phyloP scores from a whole-genome alignment of 2,113 vertebrate genomes.

The Dolichallabes microphthalmus region DNA sequence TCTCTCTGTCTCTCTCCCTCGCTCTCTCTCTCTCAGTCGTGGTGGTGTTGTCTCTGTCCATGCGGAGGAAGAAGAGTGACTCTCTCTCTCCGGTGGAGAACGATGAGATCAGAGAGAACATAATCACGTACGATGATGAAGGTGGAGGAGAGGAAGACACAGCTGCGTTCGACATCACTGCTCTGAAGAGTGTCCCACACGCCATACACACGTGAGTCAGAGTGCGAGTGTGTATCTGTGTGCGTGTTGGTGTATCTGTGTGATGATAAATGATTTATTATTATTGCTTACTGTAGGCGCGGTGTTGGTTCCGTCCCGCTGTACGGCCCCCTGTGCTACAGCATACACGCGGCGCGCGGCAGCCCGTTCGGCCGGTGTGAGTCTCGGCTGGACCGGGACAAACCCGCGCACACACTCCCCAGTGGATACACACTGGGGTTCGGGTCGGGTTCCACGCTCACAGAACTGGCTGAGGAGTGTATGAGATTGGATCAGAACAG shows the following conservation, averaged over 20 bases:
- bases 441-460: slow-evolving; percentile 24
- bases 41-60: slow-evolving; percentile 70
- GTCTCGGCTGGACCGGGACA: slow-evolving; percentile 65
- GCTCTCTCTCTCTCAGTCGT: slow-evolving; percentile 62
- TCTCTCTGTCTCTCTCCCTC: neutral
- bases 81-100: slow-evolving; percentile 70
- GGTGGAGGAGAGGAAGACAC: slow-evolving; percentile 89
- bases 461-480: slow-evolving; percentile 36
- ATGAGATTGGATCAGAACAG: slow-evolving; percentile 31
- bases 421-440: slow-evolving; percentile 58
- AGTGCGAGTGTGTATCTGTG: neutral
- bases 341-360: slow-evolving; percentile 70
- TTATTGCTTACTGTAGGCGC: neutral
- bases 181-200: slow-evolving; percentile 75
- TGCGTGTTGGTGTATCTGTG: neutral
- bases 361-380: slow-evolving; percentile 60
- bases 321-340: slow-evolving; percentile 71
- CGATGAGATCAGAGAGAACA: slow-evolving; percentile 78
- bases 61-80: slow-evolving; percentile 72
- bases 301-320: slow-evolving; percentile 69
- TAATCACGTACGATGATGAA: slow-evolving; percentile 83
- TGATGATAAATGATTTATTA: neutral
- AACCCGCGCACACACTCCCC: slow-evolving; percentile 62
- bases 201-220: slow-evolving; percentile 61
- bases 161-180: slow-evolving; percentile 84